A percentile compares a stretch with the other conserved stretches of the same genome.
phyloP scores from a whole-genome alignment of 2,797 vertebrate genomes.

The Esox masquinongy region DNA sequence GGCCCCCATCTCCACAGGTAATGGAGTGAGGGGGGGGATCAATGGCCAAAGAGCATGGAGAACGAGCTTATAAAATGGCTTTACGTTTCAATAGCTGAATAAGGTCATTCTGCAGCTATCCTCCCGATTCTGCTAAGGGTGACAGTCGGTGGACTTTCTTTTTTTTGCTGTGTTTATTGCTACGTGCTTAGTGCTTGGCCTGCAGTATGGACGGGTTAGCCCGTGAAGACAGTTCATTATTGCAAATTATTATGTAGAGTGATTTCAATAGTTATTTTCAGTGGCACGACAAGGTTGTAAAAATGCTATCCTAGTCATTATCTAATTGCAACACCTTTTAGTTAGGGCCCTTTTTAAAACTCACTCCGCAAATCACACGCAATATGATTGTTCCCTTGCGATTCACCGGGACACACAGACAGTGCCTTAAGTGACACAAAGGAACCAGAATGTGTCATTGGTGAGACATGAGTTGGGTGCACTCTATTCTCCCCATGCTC shows the following conservation, averaged over 20 bases:
- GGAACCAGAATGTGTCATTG: conserved; percentile 48
- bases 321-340: neutral
- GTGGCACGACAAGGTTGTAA: neutral
- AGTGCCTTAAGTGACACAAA: neutral
- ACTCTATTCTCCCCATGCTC: conserved; percentile 4
- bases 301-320: neutral
- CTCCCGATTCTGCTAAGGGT: conserved; percentile 38
- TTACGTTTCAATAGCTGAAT: conserved; percentile 62
- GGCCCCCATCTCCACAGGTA: conserved; percentile 74
- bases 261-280: neutral
- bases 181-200: neutral
- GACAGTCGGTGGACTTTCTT: conserved; percentile 2
- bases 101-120: conserved; percentile 48
- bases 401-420: neutral
- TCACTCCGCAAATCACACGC: conserved; percentile 25
- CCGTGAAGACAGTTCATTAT: neutral
- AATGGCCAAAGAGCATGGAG: conserved; percentile 71
- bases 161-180: neutral
- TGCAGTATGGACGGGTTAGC: neutral
- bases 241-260: neutral
- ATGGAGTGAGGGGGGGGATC: conserved; percentile 72
- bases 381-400: neutral
- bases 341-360: neutral
- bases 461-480: neutral
- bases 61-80: conserved; percentile 66